phyloP scores from a whole-genome alignment of 2,113 vertebrate genomes.

The Alectura lathami region DNA sequence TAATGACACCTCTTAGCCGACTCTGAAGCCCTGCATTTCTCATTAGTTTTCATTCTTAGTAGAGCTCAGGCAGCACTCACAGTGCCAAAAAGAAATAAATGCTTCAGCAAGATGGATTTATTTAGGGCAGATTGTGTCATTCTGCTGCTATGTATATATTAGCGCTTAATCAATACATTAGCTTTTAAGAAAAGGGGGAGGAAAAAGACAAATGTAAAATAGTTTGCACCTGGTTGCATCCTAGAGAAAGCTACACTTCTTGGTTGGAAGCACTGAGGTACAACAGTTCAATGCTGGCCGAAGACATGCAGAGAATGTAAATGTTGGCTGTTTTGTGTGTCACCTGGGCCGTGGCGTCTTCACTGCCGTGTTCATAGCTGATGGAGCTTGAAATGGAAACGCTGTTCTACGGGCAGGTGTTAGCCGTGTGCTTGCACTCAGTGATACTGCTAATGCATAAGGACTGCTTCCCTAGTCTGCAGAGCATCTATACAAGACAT shows the following conservation, averaged over 20 bases:
- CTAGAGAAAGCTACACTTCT: not conserved
- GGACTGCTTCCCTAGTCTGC: not conserved
- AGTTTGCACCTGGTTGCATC: not conserved
- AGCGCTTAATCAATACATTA: not conserved
- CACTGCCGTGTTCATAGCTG: not conserved
- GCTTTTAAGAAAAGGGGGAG: not conserved
- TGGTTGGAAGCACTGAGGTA: not conserved
- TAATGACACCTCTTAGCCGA: not conserved
- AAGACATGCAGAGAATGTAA: not conserved
- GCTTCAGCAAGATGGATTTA: not conserved
- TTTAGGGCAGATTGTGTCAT: not conserved
- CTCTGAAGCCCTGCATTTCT: not conserved
- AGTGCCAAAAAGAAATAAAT: conserved; percentile 6
- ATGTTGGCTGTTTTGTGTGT: not conserved
- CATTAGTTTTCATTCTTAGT: not conserved
- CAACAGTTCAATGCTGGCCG: not conserved
- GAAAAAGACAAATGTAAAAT: not conserved
- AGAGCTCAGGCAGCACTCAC: not conserved
- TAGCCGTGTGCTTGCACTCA: not conserved
- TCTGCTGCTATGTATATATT: not conserved
- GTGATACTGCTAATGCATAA: not conserved
- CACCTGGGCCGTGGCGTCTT: not conserved
- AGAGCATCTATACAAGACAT: not conserved
- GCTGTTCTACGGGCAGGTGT: not conserved
- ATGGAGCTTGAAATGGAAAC: not conserved